These are phyloP conservation scores for Anoncus sp. DNA, from an alignment of 2,888 invertebrate genomes.

Conservation along the genomic window DNA sequence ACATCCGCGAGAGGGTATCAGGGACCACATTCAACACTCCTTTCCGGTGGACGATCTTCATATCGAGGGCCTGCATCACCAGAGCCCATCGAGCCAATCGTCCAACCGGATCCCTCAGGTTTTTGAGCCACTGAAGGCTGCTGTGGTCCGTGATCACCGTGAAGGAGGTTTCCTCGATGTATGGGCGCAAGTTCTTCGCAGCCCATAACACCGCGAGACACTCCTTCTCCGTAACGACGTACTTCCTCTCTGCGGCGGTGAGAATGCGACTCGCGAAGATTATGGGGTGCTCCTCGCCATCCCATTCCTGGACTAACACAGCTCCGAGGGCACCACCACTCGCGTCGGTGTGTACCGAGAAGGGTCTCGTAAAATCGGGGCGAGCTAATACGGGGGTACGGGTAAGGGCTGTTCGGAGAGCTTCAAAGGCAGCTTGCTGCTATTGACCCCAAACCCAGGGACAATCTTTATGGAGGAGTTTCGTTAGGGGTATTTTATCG, in stretches of 20 bases:
- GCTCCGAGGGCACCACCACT: too few relatives aligned
- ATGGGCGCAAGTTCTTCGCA: constrained; percentile 59
- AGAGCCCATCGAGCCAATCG: too few relatives aligned
- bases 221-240: constrained; percentile 60
- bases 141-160: too few relatives aligned
- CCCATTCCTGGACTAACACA: too few relatives aligned
- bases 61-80: too few relatives aligned
- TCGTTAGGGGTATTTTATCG: too few relatives aligned
- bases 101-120: not conserved
- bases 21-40: constrained; percentile 56
- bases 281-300: too few relatives aligned
- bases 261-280: constrained; percentile 57
- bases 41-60: too few relatives aligned
- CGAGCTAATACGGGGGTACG: constrained; percentile 10
- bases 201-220: too few relatives aligned
- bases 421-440: not conserved
- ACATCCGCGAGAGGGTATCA: constrained; percentile 49
- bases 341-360: too few relatives aligned
- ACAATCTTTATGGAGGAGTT: too few relatives aligned
- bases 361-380: constrained; percentile 46
- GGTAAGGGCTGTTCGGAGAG: not conserved
- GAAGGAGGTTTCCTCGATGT: constrained; percentile 65
- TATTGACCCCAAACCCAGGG: not conserved
- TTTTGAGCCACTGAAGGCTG: not conserved
- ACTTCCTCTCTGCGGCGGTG: constrained; percentile 54